These are phyloP conservation scores for Perca schrenkii DNA, from an alignment of 2,113 vertebrate species.

Conservation along the genomic window DNA sequence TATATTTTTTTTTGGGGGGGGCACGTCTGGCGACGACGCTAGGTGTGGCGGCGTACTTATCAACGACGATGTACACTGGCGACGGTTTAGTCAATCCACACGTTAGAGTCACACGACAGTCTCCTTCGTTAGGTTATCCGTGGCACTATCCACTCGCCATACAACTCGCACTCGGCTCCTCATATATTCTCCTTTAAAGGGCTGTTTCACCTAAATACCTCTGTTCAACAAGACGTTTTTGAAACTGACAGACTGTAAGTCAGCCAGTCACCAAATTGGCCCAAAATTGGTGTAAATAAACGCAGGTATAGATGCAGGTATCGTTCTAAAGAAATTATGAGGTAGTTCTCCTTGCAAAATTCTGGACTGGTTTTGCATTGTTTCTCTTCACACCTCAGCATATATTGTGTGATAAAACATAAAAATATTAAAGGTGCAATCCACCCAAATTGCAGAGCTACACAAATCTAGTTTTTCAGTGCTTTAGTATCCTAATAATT, in stretches of 20 bases:
- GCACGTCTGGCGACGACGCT: too few species aligned
- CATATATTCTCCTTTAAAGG: neutral
- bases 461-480: neutral
- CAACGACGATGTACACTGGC: too few species aligned
- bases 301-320: too few species aligned
- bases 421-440: neutral
- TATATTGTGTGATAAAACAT: neutral
- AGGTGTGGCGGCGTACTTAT: too few species aligned
- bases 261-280: neutral
- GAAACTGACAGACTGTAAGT: neutral
- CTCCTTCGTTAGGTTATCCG: too few species aligned
- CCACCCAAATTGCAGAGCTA: neutral
- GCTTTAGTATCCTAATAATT: neutral
- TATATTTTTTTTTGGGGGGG: too few species aligned
- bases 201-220: neutral
- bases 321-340: neutral
- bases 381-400: neutral
- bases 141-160: too few species aligned
- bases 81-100: too few species aligned
- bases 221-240: neutral
- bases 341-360: neutral
- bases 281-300: neutral
- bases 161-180: neutral
- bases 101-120: too few species aligned
- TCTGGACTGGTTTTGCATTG: neutral